Base-by-base conservation (phyloP, 2,888 invertebrate species). In the Macaria liturata region DNA sequence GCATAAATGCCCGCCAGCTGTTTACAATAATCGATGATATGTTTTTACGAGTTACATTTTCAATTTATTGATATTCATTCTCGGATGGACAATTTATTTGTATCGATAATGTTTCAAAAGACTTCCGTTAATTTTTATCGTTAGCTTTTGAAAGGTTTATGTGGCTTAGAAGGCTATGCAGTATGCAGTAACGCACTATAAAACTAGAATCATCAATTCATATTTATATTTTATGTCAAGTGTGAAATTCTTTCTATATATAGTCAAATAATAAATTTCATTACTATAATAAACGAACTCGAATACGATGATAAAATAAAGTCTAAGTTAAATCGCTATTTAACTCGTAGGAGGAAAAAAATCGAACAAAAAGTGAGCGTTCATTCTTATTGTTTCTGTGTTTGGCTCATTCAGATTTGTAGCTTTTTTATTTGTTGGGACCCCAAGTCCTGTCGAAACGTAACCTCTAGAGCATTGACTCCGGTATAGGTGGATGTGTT, bases 1-100 rank as follows among this genome's bases (percentile, higher is more conserved):
- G 88, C 89, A 87, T 86, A 88, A 86, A 87, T 84, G 88, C 88
- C 91, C 89, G 84, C 86, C 83, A 87, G 90, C 89, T 88, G 88
- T 88, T 89, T 88, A 90, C 87, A 88, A 84, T 87, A 87, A 90
- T 88, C 88, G 86, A 88, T 87, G 84, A 88, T 88, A 88, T 86
- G 86, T 88, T 89, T 89, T 89, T 88, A 90, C 81, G 83, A 84
- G 84, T 86, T 77, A 81, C 84, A 82, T 84, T 86, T 88, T 84
- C 87, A 88, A 91, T 89, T 89, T 91, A 89, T 88, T 83, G 84
- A 85, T 87, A 86, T 86, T 85, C 82, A 80, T 87, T 87, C 84
- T 78, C 77, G 79, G 80, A 74, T 81, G 75, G 79, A 85, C 86
- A 86, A 89, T 90, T 88, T 89, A 90, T 89, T 85, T 83, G 82